Evolutionary conservation across 2,797 vertebrate species (phyloP), one percentile per base, ranked within the genome.

Genomic region (Streptopelia turtur): DNA sequence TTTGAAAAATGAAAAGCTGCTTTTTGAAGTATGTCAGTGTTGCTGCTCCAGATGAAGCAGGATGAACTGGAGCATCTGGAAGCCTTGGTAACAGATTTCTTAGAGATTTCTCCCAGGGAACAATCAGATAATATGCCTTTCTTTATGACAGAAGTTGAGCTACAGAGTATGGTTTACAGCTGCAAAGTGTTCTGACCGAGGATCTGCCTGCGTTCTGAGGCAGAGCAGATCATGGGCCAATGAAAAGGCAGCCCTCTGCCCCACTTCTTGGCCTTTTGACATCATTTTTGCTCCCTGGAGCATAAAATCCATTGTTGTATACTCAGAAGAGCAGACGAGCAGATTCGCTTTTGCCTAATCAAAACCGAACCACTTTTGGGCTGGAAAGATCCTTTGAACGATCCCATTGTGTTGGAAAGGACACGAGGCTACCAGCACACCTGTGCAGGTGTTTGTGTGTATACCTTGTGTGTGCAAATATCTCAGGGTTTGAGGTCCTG

Each of bases 71-170:
- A 96, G 90, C 83, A 95, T 94, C 95, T 93, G 80, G 94, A 96
- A 96, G 93, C 91, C 94, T 97, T 94, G 93, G 94, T 96, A 95
- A 97, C 93, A 94, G 95, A 86, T 92, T 90, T 97, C 80, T 94
- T 83, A 90, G 30, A 60, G 59, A 74, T 90, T 95, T 72, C 65
- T 94, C 77, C n/a, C 66, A 63, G 77, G 66, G 86, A 97, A 47
- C 1, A 30, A 95, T 90, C 87, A 89, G 90, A 94, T 96, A 83
- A 94, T 86, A 41, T 11, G 56, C 83, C 70, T 90, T 79, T 90
- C 66, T 91, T 75, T 69, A 50, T 89, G 91, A 75, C 45, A 94
- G 70, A 87, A 96, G 88, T 66, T 87, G 83, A 94, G 83, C 74
- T 81, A 23, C 37, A 82, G 82, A 52, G 79, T 76, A 47, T 59